Conservation (phyloP, 2,888 invertebrate genomes). For the Drosophila imparisetae region DNA sequence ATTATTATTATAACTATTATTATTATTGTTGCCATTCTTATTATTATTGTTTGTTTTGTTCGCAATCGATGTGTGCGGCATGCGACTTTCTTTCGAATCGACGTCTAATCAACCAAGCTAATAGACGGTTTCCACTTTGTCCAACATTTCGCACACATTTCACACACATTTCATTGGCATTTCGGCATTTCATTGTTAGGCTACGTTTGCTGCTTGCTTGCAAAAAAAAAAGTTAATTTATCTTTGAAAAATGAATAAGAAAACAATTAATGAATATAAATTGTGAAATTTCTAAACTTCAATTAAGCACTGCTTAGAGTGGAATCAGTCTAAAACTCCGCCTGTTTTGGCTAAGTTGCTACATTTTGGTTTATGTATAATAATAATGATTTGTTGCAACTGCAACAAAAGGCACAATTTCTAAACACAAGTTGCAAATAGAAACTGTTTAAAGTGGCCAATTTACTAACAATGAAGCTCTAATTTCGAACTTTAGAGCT, state of each 20-base stretch:
- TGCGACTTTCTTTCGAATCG: neutral
- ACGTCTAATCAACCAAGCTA: neutral
- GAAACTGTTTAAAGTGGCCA: neutral
- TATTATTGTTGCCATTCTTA: neutral
- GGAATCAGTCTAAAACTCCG: neutral
- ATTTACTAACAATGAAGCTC: neutral
- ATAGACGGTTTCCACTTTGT: neutral
- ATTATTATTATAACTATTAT: neutral
- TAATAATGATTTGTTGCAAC: neutral
- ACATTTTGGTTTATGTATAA: neutral
- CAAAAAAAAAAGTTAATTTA: too few relatives aligned
- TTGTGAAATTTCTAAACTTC: neutral
- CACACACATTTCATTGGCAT: neutral
- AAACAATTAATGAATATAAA: neutral
- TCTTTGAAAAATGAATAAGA: neutral
- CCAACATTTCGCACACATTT: neutral
- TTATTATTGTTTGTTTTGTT: neutral
- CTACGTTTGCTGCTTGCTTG: neutral
- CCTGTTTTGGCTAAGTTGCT: too few relatives aligned
- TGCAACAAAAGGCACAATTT: neutral
- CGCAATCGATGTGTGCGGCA: neutral
- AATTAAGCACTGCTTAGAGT: too few relatives aligned
- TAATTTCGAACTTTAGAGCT: too few relatives aligned
- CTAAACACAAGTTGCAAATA: neutral
- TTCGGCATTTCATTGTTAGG: neutral